Conservation (phyloP, 2,797 vertebrate genomes). For the Saxicola maurus region DNA sequence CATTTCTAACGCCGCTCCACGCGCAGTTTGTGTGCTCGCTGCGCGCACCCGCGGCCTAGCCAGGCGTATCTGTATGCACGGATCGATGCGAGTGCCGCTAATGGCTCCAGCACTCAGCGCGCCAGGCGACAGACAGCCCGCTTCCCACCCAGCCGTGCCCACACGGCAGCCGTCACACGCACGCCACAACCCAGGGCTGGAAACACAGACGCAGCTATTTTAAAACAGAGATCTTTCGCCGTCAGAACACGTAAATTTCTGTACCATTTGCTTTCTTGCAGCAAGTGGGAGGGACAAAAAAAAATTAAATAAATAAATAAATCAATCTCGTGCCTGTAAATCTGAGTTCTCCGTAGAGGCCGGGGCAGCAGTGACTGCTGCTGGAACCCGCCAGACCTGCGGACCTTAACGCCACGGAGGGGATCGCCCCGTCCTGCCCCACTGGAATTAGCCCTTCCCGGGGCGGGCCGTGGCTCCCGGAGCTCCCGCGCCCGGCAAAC, state of each 20-base stretch:
- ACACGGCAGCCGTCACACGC: neutral
- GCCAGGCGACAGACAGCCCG: neutral
- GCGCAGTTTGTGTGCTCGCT: rapidly evolving
- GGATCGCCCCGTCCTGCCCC: neutral
- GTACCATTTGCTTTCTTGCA: neutral
- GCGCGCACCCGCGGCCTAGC: slow-evolving; percentile 3
- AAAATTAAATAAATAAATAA: neutral
- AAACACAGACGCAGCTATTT: neutral
- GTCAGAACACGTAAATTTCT: neutral
- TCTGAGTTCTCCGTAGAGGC: neutral
- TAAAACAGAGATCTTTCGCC: neutral
- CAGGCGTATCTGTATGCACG: slow-evolving; percentile 23
- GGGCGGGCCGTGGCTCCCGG: neutral
- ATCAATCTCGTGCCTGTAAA: neutral
- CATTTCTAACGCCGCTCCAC: neutral
- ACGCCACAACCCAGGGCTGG: neutral
- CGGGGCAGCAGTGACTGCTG: neutral
- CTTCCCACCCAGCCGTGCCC: neutral
- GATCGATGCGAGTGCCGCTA: slow-evolving; percentile 30
- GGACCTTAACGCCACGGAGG: neutral
- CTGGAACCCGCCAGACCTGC: neutral
- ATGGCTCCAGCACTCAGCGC: slow-evolving; percentile 25
- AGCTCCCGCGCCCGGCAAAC: neutral
- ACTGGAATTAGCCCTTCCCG: neutral
- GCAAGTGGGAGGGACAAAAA: neutral